A percentile compares a stretch with the other conserved stretches of the same genome.
phyloP scores from a whole-genome alignment of 92 coral and sea anemone species.

The Epizoanthus stellaris region DNA sequence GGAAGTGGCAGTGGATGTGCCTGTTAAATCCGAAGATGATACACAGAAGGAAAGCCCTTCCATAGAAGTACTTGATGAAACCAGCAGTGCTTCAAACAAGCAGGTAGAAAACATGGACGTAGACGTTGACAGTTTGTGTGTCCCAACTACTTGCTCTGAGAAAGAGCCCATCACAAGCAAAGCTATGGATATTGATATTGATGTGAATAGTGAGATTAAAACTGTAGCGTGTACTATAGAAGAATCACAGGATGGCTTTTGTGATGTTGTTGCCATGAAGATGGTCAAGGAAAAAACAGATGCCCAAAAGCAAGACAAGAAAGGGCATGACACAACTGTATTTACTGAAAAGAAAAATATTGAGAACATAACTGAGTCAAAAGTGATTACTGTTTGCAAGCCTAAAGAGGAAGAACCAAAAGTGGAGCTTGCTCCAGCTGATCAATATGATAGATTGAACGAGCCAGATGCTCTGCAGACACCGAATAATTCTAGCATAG shows the following conservation, averaged over 20 bases:
- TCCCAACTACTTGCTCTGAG: neutral
- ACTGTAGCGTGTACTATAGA: neutral
- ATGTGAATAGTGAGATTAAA: neutral
- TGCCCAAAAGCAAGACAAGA: no score
- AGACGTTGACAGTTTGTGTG: neutral
- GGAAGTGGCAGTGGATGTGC: neutral
- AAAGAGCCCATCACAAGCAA: neutral
- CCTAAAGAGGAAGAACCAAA: no score
- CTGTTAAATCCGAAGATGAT: neutral
- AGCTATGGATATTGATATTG: slow-evolving; percentile 8
- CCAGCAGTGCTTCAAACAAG: neutral
- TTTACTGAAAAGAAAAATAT: no score
- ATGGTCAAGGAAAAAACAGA: neutral
- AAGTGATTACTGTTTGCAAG: no score
- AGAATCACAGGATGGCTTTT: neutral
- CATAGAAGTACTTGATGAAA: neutral
- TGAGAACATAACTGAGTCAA: no score
- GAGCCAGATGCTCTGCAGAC: no score
- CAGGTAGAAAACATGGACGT: neutral
- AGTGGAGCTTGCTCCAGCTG: no score
- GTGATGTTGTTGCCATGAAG: neutral
- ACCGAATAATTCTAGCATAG: no score
- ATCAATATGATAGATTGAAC: no score
- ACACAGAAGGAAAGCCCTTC: neutral
- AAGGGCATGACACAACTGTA: no score